Evolutionary conservation across 92 coral and sea anemone genomes (phyloP), one percentile per base, ranked within the genome.

Genomic region (Chrysogorgia sp.): DNA sequence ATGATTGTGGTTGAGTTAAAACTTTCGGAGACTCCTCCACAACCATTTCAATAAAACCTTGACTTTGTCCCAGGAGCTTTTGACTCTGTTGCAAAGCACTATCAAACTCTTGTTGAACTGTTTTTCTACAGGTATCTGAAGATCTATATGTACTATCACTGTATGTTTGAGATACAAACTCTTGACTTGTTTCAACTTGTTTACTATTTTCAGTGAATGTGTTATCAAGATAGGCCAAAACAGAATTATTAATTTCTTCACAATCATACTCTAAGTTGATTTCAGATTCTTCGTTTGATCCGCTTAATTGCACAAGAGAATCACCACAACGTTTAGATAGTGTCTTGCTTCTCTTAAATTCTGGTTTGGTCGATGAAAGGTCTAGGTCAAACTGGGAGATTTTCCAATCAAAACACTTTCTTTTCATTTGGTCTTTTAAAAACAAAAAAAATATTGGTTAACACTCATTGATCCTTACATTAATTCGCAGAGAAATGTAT

Each of bases 261-360:
- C 86, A 61, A 25, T 93, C 92, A 66, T 93, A 91, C 24, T 90
- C 89, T 14, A 93, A 81, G 32, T 67, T 74, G 14, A 93, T 80
- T 53, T 76, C 83, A 55, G 92, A 88, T 21, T 19, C 21, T 57
- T 77, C 86, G 10, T 86, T 88, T 68, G 49, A 76, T 24, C 34
- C 47, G 24, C 68, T 82, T 58, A 63, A 28, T 34, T 61, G 28
- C 21, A 3, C 72, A 10, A 26, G 15, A 12, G 72, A 37, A 37
- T 10, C 0, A 24, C 19, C 37, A 10, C 48, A 45, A 4, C 48
- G 8, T 0, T 22, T 65, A 20, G 55, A 6, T 45, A 31, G 10
- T 0, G 22, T 34, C 25, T 65, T 37, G 31, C 30, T 37, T 14
- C n/a, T 25, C 72, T 40, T 65, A 12, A 21, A 21, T 28, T 21